Base-by-base conservation (phyloP, 2,113 vertebrate species). In the Lophura nycthemera region DNA sequence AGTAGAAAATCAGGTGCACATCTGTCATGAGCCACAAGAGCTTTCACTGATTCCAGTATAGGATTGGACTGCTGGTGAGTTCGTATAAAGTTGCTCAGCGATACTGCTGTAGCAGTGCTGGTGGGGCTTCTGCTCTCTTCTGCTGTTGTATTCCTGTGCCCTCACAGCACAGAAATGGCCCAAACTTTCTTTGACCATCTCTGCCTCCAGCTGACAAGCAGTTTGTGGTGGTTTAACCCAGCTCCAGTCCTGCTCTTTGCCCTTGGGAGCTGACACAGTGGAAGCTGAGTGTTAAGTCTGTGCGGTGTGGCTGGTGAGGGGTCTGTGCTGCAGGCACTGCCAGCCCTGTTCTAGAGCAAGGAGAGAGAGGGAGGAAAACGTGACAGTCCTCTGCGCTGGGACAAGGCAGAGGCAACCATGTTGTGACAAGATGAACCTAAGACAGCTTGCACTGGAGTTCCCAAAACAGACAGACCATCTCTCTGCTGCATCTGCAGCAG, bases 81-180 rank as follows among this genome's bases (percentile, higher is more conserved):
- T 76, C 71, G 20, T 27, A 2, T 34, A 50, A 30, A 36, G 8
- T 1, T n/a, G 5, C 34, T 43, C 2, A 0, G 21, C 32, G 66
- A 16, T 3, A 2, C 29, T 64, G 34, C 59, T 38, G 40, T n/a
- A 38, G 34, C 50, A 57, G 40, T 8, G 5, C 16, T 2, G 8
- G 11, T 1, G 0, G 18, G 32, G 9, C 0, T 1, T 42, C 45
- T 48, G 29, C 50, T 38, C 13, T n/a, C 71, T 34, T 47, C 45
- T 52, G 81, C 8, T 8, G 0, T 16, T 61, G 40, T 56, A 11
- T 34, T 65, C 13, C 67, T 38, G 21, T 34, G 32, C 56, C 40
- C 11, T 13, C 60, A 66, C 4, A 54, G 38, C 43, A 40, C 15
- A 77, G 42, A 60, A 84, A 73, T 32, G 15, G 48, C 14, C 56